Evolutionary conservation across 92 coral and sea anemone species (phyloP).

Genomic region (Muricea muricata): DNA sequence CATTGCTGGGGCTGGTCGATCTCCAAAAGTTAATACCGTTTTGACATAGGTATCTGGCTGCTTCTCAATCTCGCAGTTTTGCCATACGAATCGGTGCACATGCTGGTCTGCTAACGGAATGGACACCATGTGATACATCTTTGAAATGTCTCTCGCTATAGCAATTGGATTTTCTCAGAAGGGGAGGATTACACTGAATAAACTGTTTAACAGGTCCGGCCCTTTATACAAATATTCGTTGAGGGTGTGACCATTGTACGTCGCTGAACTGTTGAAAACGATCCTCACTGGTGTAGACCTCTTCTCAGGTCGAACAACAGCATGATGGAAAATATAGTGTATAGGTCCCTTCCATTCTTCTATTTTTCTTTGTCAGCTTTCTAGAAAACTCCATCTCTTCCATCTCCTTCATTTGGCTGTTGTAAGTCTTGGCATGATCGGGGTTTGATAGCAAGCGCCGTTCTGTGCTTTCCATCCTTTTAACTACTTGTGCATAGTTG

Average conservation of each 20-base stretch:
- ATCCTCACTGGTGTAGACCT: constrained; percentile 67
- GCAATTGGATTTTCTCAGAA: constrained; percentile 64
- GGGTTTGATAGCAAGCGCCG: constrained; percentile 50
- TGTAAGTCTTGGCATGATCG: constrained; percentile 45
- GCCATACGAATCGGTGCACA: constrained; percentile 39
- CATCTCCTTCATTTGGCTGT: constrained; percentile 55
- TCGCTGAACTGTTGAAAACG: constrained; percentile 66
- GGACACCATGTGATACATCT: constrained; percentile 55
- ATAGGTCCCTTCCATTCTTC: constrained; percentile 47
- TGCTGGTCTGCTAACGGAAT: constrained; percentile 49
- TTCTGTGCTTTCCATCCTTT: constrained; percentile 51
- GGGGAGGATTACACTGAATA: constrained; percentile 52
- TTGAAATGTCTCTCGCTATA: constrained; percentile 47
- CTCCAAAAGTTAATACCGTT: constrained; percentile 10
- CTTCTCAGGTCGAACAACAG: constrained; percentile 62
- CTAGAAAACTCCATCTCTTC: constrained; percentile 58
- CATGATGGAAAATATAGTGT: constrained; percentile 70
- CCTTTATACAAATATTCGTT: constrained; percentile 69
- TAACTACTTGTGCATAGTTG: constrained; percentile 57
- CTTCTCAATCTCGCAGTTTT: constrained; percentile 7
- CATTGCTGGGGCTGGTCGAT: constrained; percentile 2
- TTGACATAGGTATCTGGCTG: constrained; percentile 35
- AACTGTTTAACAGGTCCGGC: constrained; percentile 50
- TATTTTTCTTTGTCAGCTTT: constrained; percentile 39
- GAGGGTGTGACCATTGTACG: constrained; percentile 55